Percentiles rank a stretch among this genome's conserved stretches.
Conservation (phyloP, 2,888 invertebrate genomes). For the Tethea ocularis region DNA sequence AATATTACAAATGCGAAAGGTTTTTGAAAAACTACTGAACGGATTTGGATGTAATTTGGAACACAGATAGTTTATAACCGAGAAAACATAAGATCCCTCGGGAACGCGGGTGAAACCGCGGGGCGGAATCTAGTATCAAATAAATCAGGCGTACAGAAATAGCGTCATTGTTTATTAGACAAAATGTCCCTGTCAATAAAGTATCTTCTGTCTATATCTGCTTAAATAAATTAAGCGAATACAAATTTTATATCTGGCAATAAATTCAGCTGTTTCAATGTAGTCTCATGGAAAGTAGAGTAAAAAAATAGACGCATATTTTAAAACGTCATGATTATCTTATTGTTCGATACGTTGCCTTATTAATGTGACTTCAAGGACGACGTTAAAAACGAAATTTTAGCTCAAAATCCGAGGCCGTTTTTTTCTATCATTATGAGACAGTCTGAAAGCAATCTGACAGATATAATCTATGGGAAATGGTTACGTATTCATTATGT, state of each 20-base stretch:
- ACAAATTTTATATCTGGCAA: background rate
- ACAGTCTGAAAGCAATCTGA: background rate
- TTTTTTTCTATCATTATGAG: background rate
- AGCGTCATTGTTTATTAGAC: too few relatives aligned
- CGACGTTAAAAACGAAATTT: background rate
- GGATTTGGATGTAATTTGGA: too few relatives aligned
- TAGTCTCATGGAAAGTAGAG: background rate
- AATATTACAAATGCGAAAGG: too few relatives aligned
- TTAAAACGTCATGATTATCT: background rate
- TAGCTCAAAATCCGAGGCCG: background rate
- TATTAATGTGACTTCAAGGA: background rate
- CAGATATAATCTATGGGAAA: background rate
- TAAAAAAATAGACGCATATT: background rate
- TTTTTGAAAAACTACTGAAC: too few relatives aligned
- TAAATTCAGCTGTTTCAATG: background rate
- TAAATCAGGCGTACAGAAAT: too few relatives aligned
- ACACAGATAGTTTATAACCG: too few relatives aligned
- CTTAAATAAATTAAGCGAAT: too few relatives aligned
- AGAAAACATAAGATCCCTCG: too few relatives aligned
- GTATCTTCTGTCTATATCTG: too few relatives aligned
- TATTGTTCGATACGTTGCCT: background rate
- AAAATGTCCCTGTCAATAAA: too few relatives aligned
- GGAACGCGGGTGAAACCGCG: too few relatives aligned
- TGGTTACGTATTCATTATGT: background rate
- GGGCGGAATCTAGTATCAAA: too few relatives aligned